Conservation (phyloP, 2,797 vertebrate genomes). For the Vespertilio murinus region DNA sequence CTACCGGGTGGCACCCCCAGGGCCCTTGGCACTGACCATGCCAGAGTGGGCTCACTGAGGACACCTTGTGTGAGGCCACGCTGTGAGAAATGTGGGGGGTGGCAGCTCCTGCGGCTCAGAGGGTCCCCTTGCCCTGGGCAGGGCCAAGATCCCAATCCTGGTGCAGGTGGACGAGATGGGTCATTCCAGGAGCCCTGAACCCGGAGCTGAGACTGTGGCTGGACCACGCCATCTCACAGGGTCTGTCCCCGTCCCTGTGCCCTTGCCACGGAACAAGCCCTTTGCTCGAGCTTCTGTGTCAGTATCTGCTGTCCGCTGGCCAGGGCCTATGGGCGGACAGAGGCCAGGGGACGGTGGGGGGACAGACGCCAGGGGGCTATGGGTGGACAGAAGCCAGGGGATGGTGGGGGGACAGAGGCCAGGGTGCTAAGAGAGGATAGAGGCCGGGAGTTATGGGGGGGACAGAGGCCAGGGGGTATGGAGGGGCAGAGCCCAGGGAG, state of each 20-base stretch:
- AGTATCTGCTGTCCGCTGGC: not conserved
- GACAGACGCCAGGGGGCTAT: not conserved
- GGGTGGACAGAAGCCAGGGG: not conserved
- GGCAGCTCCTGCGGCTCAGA: accelerated
- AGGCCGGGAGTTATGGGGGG: not conserved
- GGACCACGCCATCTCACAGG: accelerated
- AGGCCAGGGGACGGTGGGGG: no score
- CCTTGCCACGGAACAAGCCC: no score
- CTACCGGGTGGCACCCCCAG: accelerated
- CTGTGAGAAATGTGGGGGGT: not conserved
- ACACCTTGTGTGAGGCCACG: not conserved
- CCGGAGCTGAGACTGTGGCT: not conserved
- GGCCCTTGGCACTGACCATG: no score
- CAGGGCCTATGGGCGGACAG: not conserved
- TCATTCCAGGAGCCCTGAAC: not conserved
- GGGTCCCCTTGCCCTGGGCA: not conserved
- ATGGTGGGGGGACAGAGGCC: not conserved
- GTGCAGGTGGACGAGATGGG: not conserved
- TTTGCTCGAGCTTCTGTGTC: not conserved
- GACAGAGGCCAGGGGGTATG: not conserved
- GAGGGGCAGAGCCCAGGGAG: no score
- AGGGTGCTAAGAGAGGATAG: no score
- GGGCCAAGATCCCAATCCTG: not conserved
- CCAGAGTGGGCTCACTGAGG: not conserved
- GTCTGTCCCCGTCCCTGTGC: not conserved